Evolutionary conservation across 2,888 invertebrate genomes (phyloP).

Genomic region (Caenorhabditis japonica): DNA sequence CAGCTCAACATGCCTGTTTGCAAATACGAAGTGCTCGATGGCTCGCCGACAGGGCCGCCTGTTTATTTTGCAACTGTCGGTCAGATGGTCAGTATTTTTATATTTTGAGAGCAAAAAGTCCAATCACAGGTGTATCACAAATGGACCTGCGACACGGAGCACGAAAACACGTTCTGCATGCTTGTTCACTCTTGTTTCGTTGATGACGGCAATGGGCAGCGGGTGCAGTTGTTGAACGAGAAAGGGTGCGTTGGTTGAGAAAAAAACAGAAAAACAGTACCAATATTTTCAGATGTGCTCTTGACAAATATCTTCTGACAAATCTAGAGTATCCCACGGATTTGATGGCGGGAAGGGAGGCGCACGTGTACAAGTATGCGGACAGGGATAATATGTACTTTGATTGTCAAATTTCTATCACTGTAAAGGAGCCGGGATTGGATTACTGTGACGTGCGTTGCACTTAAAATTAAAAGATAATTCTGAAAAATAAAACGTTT

Average conservation of each 20-base stretch:
- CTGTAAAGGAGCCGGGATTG: slow-evolving; percentile 73
- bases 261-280: background rate
- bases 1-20: slow-evolving; percentile 76
- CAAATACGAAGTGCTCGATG: slow-evolving; percentile 75
- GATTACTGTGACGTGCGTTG: slow-evolving; percentile 69
- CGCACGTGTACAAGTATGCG: slow-evolving; percentile 77
- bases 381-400: slow-evolving; percentile 75
- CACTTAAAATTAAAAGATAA: too few relatives aligned
- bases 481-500: slow-evolving; percentile 18
- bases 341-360: slow-evolving; percentile 73
- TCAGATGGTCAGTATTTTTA: slow-evolving; percentile 66
- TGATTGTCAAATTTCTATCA: slow-evolving; percentile 75
- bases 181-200: slow-evolving; percentile 75
- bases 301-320: slow-evolving; percentile 74
- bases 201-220: slow-evolving; percentile 75
- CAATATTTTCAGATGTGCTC: slow-evolving; percentile 74
- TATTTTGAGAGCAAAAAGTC: too few relatives aligned
- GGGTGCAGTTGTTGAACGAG: slow-evolving; percentile 72
- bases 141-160: slow-evolving; percentile 75
- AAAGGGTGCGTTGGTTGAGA: slow-evolving; percentile 63
- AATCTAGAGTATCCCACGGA: slow-evolving; percentile 75
- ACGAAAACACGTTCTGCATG: slow-evolving; percentile 75
- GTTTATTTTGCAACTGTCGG: slow-evolving; percentile 75
- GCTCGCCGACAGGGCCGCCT: slow-evolving; percentile 73
- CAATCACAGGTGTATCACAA: slow-evolving; percentile 73